Evolutionary conservation across 2,888 invertebrate species (phyloP), one percentile per base, ranked within the genome.

Genomic region (Ypsolopha scabrella): DNA sequence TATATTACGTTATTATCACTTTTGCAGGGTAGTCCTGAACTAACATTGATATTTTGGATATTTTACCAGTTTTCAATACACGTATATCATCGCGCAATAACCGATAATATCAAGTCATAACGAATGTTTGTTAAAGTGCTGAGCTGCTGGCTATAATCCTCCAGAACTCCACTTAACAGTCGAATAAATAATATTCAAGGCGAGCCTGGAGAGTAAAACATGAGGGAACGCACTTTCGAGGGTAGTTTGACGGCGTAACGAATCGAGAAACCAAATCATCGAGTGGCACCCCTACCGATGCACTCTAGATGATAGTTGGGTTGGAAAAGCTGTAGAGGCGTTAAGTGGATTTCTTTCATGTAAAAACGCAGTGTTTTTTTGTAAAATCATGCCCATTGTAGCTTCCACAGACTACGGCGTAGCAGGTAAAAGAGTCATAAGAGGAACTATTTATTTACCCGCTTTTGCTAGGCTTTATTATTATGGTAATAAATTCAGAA

Each of bases 241-340:
- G 85, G 86, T 86, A 85, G 85, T 85, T 85, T 82, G 85, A 82
- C 83, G 80, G 85, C 86, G 85, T 86, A 86, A 86, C 86, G 86
- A 86, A 86, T 85, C 83, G 85, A 83, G 82, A 86, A 86, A 86
- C 86, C 86, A 86, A 86, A 86, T 86, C 85, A 86, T 85, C 82
- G 82, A 85, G 86, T 83, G 72, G 83, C 81, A 80, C 85, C 86
- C 85, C 85, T 82, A 76, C 72, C 67, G 78, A 67, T 48, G 79
- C 72, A 73, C 79, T 76, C 80, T 80, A 77, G 80, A 81, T 83
- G 83, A 86, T 86, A 86, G 85, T 85, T 83, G 69, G 68, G 14
- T 65, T 68, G 61, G 53, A 57, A 58, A 63, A 52, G 54, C 54
- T 35, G 53, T 80, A 60, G 82, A 85, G 46, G 34, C 47, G 10